A percentile compares a stretch with the other conserved stretches of the same genome.
Evolutionary conservation across 2,888 invertebrate genomes (phyloP).

Genomic region (Cheilosia grossa): DNA sequence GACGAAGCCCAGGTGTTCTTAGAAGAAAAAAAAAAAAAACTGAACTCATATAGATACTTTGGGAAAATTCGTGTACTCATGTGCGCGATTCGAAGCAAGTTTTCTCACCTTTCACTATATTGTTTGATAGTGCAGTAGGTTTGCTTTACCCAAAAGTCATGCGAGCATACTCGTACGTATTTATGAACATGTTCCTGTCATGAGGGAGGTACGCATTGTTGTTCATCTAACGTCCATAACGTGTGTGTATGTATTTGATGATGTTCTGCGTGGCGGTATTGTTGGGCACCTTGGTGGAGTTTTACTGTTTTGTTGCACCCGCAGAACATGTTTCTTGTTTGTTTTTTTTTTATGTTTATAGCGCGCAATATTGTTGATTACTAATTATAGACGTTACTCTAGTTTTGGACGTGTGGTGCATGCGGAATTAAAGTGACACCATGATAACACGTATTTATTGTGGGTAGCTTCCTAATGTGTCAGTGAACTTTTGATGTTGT

Average conservation of each 20-base stretch:
- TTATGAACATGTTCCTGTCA: constrained; percentile 5
- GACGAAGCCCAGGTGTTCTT: constrained; percentile 58
- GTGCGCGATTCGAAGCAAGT: constrained; percentile 41
- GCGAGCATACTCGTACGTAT: constrained; percentile 22
- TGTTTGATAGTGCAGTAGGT: background rate
- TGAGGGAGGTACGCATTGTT: constrained; percentile 40
- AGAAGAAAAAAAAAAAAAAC: background rate
- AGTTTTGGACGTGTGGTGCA: constrained; percentile 66
- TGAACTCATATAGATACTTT: constrained; percentile 1
- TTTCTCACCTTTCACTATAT: constrained; percentile 23
- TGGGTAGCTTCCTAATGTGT: constrained; percentile 48
- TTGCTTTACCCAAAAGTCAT: constrained; percentile 29
- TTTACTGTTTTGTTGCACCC: constrained; percentile 52
- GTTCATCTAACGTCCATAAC: constrained; percentile 8
- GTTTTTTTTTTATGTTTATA: constrained; percentile 12
- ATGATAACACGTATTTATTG: constrained; percentile 32
- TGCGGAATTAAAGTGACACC: constrained; percentile 53
- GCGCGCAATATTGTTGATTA: constrained; percentile 64
- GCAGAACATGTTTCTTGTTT: constrained; percentile 57
- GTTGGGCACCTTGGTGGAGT: constrained; percentile 8
- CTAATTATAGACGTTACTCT: constrained; percentile 69
- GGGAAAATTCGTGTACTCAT: constrained; percentile 54
- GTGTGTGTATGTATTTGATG: background rate
- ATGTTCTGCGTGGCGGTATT: constrained; percentile 1
- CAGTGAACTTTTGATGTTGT: constrained; percentile 48